These are phyloP conservation scores for Sterna hirundo DNA, from an alignment of 2,113 vertebrate species.

Conservation along the genomic window DNA sequence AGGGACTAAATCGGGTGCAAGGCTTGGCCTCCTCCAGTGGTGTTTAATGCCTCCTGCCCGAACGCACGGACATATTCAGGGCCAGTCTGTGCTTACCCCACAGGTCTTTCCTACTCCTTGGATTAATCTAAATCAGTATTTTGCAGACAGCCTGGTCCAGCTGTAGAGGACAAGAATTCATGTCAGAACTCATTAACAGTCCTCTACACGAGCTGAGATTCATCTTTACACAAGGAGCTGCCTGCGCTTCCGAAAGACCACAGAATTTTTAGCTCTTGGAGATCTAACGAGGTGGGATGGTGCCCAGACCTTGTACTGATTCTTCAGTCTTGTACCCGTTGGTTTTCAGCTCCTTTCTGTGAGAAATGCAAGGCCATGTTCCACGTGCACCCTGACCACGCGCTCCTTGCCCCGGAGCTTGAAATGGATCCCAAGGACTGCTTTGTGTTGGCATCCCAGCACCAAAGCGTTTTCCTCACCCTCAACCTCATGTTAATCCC, in stretches of 20 bases:
- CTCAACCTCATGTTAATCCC: not conserved
- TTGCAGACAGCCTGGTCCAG: not conserved
- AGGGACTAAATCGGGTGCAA: not conserved
- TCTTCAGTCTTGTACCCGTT: rapidly evolving
- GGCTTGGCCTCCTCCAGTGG: not conserved
- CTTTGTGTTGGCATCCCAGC: not conserved
- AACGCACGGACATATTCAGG: not conserved
- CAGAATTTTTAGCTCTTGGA: not conserved
- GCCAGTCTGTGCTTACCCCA: not conserved
- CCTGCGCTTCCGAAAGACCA: not conserved
- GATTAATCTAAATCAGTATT: not conserved
- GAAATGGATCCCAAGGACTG: not conserved
- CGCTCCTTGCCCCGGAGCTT: not conserved
- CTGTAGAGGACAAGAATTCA: not conserved
- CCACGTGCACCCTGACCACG: not conserved
- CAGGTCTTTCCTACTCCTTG: not conserved
- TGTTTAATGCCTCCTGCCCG: not conserved
- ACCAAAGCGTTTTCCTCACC: not conserved
- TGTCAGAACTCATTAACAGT: not conserved
- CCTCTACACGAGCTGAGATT: not conserved
- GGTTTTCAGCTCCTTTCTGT: not conserved
- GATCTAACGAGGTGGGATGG: not conserved
- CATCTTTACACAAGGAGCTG: not conserved
- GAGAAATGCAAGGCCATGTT: not conserved
- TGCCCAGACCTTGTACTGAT: not conserved